phyloP scores from a whole-genome alignment of 2,113 vertebrate species.

The Butorides virescens region DNA sequence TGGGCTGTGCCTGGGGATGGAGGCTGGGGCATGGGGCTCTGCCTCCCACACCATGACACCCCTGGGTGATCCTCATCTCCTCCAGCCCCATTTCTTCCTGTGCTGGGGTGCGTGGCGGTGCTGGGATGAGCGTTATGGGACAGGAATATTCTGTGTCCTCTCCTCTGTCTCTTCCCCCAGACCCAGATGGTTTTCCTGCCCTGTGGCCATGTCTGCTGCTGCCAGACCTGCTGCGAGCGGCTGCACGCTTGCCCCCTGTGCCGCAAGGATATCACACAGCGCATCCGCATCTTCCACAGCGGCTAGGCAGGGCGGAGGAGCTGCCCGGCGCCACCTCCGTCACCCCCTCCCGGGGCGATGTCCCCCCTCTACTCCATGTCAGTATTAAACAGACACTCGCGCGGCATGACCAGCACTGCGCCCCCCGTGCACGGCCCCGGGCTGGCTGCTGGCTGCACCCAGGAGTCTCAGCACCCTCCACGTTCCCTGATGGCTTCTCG shows the following conservation, averaged over 20 bases:
- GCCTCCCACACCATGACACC: background rate
- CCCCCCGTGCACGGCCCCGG: fast-evolving
- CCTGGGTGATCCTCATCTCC: background rate
- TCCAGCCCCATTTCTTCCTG: background rate
- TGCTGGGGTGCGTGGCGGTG: fast-evolving
- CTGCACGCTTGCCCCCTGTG: slow-evolving; percentile 88
- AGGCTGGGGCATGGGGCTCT: fast-evolving
- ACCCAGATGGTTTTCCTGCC: slow-evolving; percentile 89
- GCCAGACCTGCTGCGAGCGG: slow-evolving; percentile 80
- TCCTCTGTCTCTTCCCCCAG: slow-evolving; percentile 61
- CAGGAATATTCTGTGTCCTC: background rate
- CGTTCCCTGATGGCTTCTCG: fast-evolving
- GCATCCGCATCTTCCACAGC: slow-evolving; percentile 85
- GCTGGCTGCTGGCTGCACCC: background rate
- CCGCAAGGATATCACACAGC: slow-evolving; percentile 80
- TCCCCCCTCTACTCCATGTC: background rate
- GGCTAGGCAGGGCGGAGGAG: background rate
- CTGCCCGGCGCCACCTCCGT: fast-evolving
- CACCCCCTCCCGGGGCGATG: fast-evolving
- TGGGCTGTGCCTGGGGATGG: background rate
- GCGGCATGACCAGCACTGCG: background rate
- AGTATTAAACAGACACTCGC: fast-evolving
- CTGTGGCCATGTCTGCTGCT: slow-evolving; percentile 95
- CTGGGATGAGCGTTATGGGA: fast-evolving
- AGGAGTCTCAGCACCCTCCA: background rate